Base-by-base conservation (phyloP, 2,888 invertebrate genomes). In the Mylabris sibirica region DNA sequence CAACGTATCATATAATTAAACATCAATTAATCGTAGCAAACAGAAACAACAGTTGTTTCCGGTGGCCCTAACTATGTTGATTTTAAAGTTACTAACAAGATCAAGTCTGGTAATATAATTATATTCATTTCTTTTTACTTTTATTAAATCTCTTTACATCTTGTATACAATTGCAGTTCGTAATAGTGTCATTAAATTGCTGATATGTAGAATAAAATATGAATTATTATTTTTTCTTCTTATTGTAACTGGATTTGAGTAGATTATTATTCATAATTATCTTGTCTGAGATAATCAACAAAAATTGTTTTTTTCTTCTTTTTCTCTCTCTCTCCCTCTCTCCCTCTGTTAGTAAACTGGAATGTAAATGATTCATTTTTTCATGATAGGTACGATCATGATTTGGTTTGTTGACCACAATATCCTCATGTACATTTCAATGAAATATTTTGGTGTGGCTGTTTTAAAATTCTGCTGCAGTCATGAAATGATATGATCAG, bases 1-100 rank as follows among this genome's bases (percentile, higher is more conserved):
- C 60, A 49, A 41, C 63, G 64, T 64, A 66, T 66, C 64, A 30
- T 64, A 64, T 71, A 71, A 71, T 71, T 71, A 71, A 71, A 71
- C 68, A 68, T 62, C 71, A 71, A 71, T 71, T 71, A 71, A 71
- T 71, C 68, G 61, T 30, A 61, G 64, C 67, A 62, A 66, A 71
- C 68, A 63, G 64, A 65, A 67, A 65, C 70, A 70, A 67, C 65
- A 59, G 64, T 30, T 59, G 68, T 64, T 71, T 71, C 71, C 71
- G 71, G 71, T 68, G 65, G 38, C 64, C 63, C 65, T 69, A 68
- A 68, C 68, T 64, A 69, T 69, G 68, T 69, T 69, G 68, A 61
- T 69, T 63, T 64, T 38, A 65, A n/a, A 60, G 17, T 60, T 41
- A 64, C 68, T 69, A 69, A 69, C 68, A 69, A 69, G 68, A 69